phyloP scores from a whole-genome alignment of 1,140 invertebrate genomes.

The Archegozetes longisetosus region DNA sequence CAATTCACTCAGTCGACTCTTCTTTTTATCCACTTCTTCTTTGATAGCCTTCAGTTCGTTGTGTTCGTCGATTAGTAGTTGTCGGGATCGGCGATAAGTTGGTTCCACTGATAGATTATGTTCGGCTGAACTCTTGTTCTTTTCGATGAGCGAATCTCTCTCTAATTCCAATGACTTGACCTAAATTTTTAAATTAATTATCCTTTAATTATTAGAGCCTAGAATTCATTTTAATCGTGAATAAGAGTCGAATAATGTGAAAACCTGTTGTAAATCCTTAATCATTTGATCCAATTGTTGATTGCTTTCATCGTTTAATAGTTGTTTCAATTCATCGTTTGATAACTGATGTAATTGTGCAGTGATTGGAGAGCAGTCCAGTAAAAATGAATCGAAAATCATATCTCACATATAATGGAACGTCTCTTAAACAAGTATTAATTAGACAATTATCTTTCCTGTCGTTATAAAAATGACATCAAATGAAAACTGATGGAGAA shows the following conservation, averaged over 20 bases:
- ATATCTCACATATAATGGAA: too few species aligned
- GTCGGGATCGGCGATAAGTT: slow-evolving; percentile 50
- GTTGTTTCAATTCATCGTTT: slow-evolving; percentile 59
- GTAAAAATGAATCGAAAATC: too few species aligned
- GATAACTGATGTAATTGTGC: slow-evolving; percentile 39
- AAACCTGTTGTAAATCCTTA: slow-evolving; percentile 55
- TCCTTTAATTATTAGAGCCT: neutral
- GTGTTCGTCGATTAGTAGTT: slow-evolving; percentile 46
- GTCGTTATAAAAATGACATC: too few species aligned
- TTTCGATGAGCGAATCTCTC: slow-evolving; percentile 64
- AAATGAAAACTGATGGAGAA: too few species aligned
- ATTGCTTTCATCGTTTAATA: slow-evolving; percentile 56
- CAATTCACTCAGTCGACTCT: slow-evolving; percentile 32
- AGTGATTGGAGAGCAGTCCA: neutral
- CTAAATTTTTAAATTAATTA: slow-evolving; percentile 30
- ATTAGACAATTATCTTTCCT: too few species aligned
- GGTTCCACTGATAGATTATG: slow-evolving; percentile 68
- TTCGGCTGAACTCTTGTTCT: slow-evolving; percentile 68
- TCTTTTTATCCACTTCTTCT: slow-evolving; percentile 33
- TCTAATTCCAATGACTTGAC: slow-evolving; percentile 59
- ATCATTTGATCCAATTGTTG: slow-evolving; percentile 57
- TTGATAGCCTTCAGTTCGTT: slow-evolving; percentile 48
- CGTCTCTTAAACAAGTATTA: too few species aligned
- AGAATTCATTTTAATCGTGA: too few species aligned
- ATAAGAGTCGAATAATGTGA: too few species aligned